phyloP scores from a whole-genome alignment of 2,888 invertebrate species.

The Candidula unifasciata region DNA sequence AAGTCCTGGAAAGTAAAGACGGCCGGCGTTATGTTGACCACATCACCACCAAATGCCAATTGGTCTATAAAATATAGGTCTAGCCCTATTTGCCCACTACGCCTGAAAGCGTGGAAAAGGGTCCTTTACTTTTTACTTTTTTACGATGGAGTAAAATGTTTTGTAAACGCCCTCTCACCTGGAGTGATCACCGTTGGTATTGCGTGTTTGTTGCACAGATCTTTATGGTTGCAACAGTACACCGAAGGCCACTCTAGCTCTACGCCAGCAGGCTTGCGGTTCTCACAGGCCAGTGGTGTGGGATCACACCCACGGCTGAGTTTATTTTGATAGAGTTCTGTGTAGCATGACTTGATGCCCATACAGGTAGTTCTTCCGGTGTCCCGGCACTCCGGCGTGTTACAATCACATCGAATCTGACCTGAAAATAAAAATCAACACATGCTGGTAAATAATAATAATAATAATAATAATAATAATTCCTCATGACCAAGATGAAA shows the following conservation, averaged over 20 bases:
- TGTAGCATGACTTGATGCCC: constrained; percentile 77
- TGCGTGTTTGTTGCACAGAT: constrained; percentile 75
- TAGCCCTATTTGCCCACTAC: too few species aligned
- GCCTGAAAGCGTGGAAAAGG: too few species aligned
- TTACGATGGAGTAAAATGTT: too few species aligned
- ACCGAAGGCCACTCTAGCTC: constrained; percentile 76
- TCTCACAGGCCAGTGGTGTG: constrained; percentile 78
- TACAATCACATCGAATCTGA: constrained; percentile 75
- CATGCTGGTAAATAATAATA: too few species aligned
- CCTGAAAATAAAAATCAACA: constrained; percentile 53
- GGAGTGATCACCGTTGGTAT: constrained; percentile 62
- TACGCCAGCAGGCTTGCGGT: constrained; percentile 73
- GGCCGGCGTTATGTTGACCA: too few species aligned
- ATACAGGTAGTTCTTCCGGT: constrained; percentile 71
- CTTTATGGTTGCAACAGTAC: constrained; percentile 75
- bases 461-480: too few species aligned
- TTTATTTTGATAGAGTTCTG: constrained; percentile 74
- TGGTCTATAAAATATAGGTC: too few species aligned
- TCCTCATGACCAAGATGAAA: too few species aligned
- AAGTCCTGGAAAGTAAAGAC: too few species aligned
- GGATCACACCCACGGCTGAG: constrained; percentile 76
- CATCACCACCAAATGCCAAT: too few species aligned
- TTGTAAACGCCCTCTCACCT: constrained; percentile 11
- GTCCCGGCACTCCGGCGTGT: constrained; percentile 75
- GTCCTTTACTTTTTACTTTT: too few species aligned